A percentile compares a stretch with the other conserved stretches of the same genome.
These are phyloP conservation scores for Drosophila navojoa DNA, from an alignment of 1,140 invertebrate species.

Conservation along the genomic window DNA sequence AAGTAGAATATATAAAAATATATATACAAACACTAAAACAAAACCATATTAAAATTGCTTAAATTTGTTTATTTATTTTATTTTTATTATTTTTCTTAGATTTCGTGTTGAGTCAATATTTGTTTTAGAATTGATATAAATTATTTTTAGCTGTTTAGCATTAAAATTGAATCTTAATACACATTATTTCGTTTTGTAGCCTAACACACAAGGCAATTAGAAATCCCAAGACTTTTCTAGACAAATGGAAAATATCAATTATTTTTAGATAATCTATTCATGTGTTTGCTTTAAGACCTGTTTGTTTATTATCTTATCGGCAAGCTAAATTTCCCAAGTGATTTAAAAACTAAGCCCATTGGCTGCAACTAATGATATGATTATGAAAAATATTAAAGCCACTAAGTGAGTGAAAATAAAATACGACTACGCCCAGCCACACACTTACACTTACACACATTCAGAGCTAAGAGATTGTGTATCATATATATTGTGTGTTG, in stretches of 20 bases:
- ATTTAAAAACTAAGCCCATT: slow-evolving; percentile 57
- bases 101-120: too few species aligned
- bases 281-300: slow-evolving; percentile 44
- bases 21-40: too few species aligned
- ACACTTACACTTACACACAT: slow-evolving; percentile 2
- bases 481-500: slow-evolving; percentile 12
- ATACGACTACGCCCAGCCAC: slow-evolving; percentile 51
- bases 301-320: slow-evolving; percentile 66
- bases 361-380: slow-evolving; percentile 72
- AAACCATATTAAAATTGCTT: too few species aligned
- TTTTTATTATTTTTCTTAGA: too few species aligned
- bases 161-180: too few species aligned
- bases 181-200: too few species aligned
- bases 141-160: too few species aligned
- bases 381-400: slow-evolving; percentile 72
- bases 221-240: too few species aligned
- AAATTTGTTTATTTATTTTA: too few species aligned
- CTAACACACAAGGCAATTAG: too few species aligned
- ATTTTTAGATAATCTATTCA: not conserved
- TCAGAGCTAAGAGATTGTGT: not conserved
- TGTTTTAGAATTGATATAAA: too few species aligned
- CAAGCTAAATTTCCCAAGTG: slow-evolving; percentile 47
- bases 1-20: too few species aligned
- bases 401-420: slow-evolving; percentile 53
- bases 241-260: not conserved